Percentiles rank a stretch among this genome's conserved stretches.
These are phyloP conservation scores for Rhabdomys pumilio DNA, from an alignment of 2,797 vertebrate genomes.

Conservation along the genomic window DNA sequence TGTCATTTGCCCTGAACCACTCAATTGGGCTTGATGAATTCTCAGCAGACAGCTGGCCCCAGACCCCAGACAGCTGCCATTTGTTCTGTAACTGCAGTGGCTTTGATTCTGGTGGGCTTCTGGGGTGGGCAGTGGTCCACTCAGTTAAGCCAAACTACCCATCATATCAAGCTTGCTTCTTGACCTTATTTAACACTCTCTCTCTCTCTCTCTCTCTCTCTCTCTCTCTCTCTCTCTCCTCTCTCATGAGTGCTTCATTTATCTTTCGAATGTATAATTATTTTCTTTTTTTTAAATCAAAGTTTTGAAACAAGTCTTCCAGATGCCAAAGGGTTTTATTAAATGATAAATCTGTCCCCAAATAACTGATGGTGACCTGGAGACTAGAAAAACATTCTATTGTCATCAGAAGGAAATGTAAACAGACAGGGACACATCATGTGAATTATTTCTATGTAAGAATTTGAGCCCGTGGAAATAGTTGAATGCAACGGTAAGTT, in stretches of 20 bases:
- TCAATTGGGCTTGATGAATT: constrained; percentile 76
- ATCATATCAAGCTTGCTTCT: background rate
- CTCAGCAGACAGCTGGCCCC: constrained; percentile 71
- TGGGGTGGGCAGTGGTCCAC: background rate
- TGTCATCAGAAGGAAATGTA: constrained; percentile 68
- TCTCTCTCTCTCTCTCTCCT: background rate
- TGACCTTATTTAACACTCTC: background rate
- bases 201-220: background rate
- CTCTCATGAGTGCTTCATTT: background rate
- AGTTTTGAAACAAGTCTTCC: constrained; percentile 56
- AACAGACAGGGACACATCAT: constrained; percentile 59
- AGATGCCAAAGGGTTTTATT: constrained; percentile 40
- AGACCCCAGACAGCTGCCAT: constrained; percentile 54
- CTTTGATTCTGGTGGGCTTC: constrained; percentile 67
- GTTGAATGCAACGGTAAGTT: constrained; percentile 63
- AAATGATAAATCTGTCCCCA: constrained; percentile 65
- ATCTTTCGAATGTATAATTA: constrained; percentile 43
- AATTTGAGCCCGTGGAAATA: constrained; percentile 67
- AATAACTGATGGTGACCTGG: constrained; percentile 63
- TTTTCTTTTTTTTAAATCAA: constrained; percentile 24
- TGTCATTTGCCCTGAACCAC: constrained; percentile 69
- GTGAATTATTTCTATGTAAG: constrained; percentile 73
- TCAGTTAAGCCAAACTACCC: constrained; percentile 33
- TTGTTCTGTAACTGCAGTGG: constrained; percentile 21
- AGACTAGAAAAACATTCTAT: constrained; percentile 52